These are phyloP conservation scores for Procavia capensis DNA, from an alignment of 2,113 vertebrate genomes.

Conservation along the genomic window DNA sequence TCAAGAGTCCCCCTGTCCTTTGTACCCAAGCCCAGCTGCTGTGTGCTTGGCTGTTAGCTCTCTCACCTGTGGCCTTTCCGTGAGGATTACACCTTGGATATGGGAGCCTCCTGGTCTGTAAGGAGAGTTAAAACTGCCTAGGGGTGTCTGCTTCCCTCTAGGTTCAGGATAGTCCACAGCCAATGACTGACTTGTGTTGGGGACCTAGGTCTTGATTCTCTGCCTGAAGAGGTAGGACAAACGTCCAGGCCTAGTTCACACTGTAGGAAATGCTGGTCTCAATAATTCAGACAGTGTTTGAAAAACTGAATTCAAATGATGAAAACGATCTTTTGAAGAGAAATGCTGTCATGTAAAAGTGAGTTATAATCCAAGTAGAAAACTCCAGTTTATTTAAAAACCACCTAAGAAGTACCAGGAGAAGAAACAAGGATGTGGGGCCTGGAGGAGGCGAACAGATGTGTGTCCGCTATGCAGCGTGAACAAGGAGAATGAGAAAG, in stretches of 20 bases:
- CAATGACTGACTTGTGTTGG: neutral
- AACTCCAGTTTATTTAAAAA: neutral
- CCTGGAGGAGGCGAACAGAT: conserved; percentile 11
- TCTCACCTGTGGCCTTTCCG: neutral
- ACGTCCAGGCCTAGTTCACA: neutral
- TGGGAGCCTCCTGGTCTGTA: neutral
- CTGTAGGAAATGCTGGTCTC: conserved; percentile 16
- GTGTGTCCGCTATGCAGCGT: neutral
- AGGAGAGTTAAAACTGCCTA: neutral
- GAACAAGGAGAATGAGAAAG: neutral
- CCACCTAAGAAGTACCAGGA: neutral
- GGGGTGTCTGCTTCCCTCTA: neutral
- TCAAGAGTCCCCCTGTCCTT: neutral
- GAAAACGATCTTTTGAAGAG: neutral
- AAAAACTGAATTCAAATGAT: conserved; percentile 15
- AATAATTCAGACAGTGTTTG: conserved; percentile 38
- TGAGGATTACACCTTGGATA: neutral
- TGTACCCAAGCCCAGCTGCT: neutral
- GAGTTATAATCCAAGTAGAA: neutral
- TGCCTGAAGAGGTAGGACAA: neutral
- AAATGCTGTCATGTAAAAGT: neutral
- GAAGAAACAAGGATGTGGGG: neutral
- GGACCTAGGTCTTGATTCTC: neutral
- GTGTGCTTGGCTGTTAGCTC: neutral
- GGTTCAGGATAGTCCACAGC: neutral